Evolutionary conservation across 2,888 invertebrate genomes (phyloP).

Genomic region (Dynastes grantii): DNA sequence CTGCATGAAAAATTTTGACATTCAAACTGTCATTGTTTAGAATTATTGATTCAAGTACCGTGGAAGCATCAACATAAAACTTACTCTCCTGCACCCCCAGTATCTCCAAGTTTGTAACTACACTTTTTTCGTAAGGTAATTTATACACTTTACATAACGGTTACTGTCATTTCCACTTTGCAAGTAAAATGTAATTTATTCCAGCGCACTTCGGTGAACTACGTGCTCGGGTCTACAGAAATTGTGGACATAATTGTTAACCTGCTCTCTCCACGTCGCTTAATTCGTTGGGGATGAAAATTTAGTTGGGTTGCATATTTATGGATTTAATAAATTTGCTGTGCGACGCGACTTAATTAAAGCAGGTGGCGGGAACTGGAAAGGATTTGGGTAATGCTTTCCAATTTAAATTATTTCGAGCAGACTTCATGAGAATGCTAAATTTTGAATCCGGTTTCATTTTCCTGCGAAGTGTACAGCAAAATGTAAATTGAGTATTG

Average conservation of each 20-base stretch:
- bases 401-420: conserved; percentile 24
- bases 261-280: neutral
- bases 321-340: conserved; percentile 19
- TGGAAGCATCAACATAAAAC: no score
- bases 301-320: conserved; percentile 27
- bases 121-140: no score
- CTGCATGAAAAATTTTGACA: no score
- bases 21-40: no score
- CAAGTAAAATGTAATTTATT: conserved; percentile 29
- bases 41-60: no score
- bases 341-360: conserved; percentile 33
- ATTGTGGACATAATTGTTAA: neutral
- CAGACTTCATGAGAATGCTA: neutral
- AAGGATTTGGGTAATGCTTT: conserved; percentile 2
- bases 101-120: no score
- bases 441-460: conserved; percentile 1
- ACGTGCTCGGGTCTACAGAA: neutral
- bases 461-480: neutral
- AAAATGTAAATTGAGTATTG: no score
- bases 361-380: conserved; percentile 4
- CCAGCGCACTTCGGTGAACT: neutral
- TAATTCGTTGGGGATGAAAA: conserved; percentile 16
- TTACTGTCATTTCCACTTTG: neutral
- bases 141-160: neutral
- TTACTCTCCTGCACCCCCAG: no score